Conservation (phyloP, 2,888 invertebrate genomes). For the Leptura quadrifasciata region DNA sequence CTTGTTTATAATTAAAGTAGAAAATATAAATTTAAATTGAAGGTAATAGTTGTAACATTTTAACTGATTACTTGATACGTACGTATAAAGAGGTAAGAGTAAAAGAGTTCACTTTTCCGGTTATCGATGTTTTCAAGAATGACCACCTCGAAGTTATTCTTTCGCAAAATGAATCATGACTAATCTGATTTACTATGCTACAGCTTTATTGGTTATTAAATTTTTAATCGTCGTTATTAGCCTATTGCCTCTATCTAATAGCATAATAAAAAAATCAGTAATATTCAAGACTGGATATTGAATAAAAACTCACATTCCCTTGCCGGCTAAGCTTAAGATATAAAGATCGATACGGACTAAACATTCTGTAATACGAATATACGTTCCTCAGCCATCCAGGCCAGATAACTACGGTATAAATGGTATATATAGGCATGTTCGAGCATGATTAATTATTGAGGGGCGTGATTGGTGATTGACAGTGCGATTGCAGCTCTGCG, state of each 20-base stretch:
- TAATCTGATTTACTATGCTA: slow-evolving; percentile 23
- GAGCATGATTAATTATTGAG: slow-evolving; percentile 72
- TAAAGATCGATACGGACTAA: slow-evolving; percentile 42
- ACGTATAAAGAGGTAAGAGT: neutral
- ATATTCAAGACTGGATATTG: slow-evolving; percentile 8
- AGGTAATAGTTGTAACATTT: too few relatives aligned
- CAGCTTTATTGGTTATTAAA: slow-evolving; percentile 19
- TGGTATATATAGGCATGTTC: slow-evolving; percentile 62
- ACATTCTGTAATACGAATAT: slow-evolving; percentile 39
- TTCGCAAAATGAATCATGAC: slow-evolving; percentile 13
- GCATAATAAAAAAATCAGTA: slow-evolving; percentile 25
- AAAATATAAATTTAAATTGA: too few relatives aligned
- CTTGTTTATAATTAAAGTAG: too few relatives aligned
- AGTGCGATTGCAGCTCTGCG: slow-evolving; percentile 72
- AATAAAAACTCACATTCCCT: slow-evolving; percentile 41
- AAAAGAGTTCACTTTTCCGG: neutral
- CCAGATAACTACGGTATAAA: slow-evolving; percentile 34
- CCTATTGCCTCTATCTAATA: slow-evolving; percentile 29
- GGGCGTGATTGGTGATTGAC: slow-evolving; percentile 74
- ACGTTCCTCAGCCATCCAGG: slow-evolving; percentile 21
- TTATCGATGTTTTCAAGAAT: neutral
- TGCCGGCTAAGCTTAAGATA: slow-evolving; percentile 11
- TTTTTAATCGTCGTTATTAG: slow-evolving; percentile 27
- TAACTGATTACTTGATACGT: neutral
- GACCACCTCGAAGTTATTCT: slow-evolving; percentile 7